Evolutionary conservation across 1,140 invertebrate species (phyloP).

Genomic region (Ceratina calcarata): DNA sequence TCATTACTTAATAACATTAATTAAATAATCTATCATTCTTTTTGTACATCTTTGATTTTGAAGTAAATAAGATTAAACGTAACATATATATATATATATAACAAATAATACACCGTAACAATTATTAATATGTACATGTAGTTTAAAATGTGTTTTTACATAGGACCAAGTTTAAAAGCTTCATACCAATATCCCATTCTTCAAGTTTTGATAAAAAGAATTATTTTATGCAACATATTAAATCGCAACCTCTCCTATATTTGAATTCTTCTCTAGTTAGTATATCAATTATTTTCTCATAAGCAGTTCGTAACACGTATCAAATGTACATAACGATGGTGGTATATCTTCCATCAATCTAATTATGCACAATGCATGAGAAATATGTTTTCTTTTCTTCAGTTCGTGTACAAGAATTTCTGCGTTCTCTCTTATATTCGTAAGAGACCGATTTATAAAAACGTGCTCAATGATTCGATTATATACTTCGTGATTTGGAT

Average conservation of each 20-base stretch:
- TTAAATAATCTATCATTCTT: too few species aligned
- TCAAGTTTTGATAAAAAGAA: conserved; percentile 22
- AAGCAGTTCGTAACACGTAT: conserved; percentile 71
- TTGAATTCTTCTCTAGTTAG: not conserved
- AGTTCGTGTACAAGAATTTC: conserved; percentile 72
- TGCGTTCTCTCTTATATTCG: conserved; percentile 69
- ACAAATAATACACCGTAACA: conserved; percentile 27
- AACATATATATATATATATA: too few species aligned
- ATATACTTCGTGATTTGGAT: conserved; percentile 73
- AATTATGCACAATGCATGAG: conserved; percentile 73
- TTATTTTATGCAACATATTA: not conserved
- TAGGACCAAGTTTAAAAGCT: not conserved
- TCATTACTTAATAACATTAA: too few species aligned
- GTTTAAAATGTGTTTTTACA: not conserved
- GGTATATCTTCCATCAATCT: conserved; percentile 74
- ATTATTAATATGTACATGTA: conserved; percentile 34
- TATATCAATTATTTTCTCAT: conserved; percentile 64
- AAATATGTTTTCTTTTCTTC: conserved; percentile 70
- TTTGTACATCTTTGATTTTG: too few species aligned
- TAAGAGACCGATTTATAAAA: conserved; percentile 71
- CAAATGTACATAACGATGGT: conserved; percentile 73
- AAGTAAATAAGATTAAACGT: too few species aligned
- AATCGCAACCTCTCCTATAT: too few species aligned
- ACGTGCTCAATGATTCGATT: conserved; percentile 74
- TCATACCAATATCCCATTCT: conserved; percentile 10